A percentile compares a stretch with the other conserved stretches of the same genome.
phyloP scores from a whole-genome alignment of 2,113 vertebrate species.

The Myocastor coypus region DNA sequence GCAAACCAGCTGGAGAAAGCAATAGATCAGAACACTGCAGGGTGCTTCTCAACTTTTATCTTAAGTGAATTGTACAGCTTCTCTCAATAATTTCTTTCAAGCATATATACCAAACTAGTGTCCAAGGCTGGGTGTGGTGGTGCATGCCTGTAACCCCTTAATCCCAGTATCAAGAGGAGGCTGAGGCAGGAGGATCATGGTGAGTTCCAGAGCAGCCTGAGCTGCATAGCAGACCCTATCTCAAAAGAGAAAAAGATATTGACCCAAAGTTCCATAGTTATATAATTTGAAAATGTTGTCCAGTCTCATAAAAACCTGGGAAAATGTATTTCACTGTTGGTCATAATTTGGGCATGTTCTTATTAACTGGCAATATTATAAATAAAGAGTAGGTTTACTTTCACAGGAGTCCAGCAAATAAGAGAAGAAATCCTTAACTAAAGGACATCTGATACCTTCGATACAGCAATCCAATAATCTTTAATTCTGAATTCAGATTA shows the following conservation, averaged over 20 bases:
- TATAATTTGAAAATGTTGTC: neutral
- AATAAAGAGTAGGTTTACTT: neutral
- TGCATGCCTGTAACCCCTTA: no score
- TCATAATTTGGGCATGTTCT: neutral
- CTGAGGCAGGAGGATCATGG: no score
- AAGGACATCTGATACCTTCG: neutral
- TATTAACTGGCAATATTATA: neutral
- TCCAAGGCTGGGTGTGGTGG: no score
- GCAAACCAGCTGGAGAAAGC: neutral
- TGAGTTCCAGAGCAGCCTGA: no score
- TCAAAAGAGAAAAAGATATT: no score
- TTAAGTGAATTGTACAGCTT: neutral
- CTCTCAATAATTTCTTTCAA: neutral
- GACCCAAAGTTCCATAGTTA: neutral
- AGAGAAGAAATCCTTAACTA: neutral
- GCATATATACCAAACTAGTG: neutral
- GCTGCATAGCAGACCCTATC: no score
- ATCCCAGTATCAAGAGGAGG: no score
- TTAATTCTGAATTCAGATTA: conserved; percentile 37
- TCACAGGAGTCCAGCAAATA: neutral
- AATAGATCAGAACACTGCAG: neutral
- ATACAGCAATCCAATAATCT: neutral
- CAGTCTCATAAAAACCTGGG: neutral
- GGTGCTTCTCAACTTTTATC: neutral
- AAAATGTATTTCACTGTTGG: neutral